Evolutionary conservation across 2,797 vertebrate genomes (phyloP), one percentile per base, ranked within the genome.

Genomic region (Apogon hyalosoma): DNA sequence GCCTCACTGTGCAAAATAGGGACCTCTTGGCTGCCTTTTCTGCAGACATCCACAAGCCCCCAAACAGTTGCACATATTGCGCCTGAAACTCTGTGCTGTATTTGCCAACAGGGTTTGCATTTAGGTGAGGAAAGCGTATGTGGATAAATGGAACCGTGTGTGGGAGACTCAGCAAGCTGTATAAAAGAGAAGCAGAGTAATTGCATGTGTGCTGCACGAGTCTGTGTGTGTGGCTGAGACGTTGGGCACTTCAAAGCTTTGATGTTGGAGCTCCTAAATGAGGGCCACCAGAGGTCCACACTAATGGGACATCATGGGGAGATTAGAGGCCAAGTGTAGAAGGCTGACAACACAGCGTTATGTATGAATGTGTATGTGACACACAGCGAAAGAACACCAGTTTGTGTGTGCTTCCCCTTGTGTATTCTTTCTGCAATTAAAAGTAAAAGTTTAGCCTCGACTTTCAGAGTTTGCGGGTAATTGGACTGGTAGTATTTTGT

Each of bases 281-380:
- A 92, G 92, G 92, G 87, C 87, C 91, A 92, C 90, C 90, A 91
- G 89, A 93, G 92, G 92, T 94, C 91, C 78, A 52, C 71, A 85
- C 92, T 94, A 95, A 94, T 95, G 91, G 93, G 93, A 93, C 90
- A 89, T 91, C 94, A 94, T 92, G 91, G 81, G 77, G 92, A 94
- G 93, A 94, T 93, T 90, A 94, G 88, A 94, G 86, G 83, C 86
- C 84, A 81, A 83, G 79, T 87, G 76, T 72, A 87, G 87, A 79
- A 50, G 72, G 39, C 84, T 83, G 79, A 77, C 83, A 83, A 85
- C 80, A 80, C 52, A 19, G 64, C 55, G 55, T 82, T 79, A 64
- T 75, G 69, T 52, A 54, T 69, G 51, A 55, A 48, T 75, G 79
- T 80, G 80, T 62, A 16, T 75, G 69, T 75, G 80, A 58, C 49